phyloP scores from a whole-genome alignment of 1,140 invertebrate genomes.

The Araneus ventricosus region DNA sequence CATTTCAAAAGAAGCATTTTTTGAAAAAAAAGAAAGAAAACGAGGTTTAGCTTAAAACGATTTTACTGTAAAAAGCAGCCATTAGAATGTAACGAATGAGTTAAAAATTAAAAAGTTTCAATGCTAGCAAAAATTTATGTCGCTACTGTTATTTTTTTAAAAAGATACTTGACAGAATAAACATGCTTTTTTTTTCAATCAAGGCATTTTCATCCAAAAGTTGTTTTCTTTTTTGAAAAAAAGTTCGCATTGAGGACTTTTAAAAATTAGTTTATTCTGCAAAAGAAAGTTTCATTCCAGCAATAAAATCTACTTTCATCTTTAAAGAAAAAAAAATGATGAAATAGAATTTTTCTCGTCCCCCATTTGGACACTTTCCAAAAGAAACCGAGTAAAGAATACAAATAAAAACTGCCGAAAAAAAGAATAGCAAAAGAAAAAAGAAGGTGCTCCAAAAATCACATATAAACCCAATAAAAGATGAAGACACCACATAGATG shows the following conservation, averaged over 20 bases:
- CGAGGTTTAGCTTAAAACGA: neutral
- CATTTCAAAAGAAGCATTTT: neutral
- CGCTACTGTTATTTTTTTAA: neutral
- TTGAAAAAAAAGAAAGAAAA: neutral
- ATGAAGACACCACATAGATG: neutral
- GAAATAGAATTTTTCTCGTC: neutral
- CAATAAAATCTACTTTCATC: neutral
- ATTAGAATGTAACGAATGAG: slow-evolving; percentile 17
- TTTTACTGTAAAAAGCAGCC: neutral
- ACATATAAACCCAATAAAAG: slow-evolving; percentile 42
- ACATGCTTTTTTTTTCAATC: slow-evolving; percentile 3
- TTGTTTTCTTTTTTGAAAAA: neutral
- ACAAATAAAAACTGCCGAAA: neutral
- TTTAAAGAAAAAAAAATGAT: neutral
- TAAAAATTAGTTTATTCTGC: slow-evolving; percentile 3
- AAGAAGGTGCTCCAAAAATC: neutral
- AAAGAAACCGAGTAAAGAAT: neutral
- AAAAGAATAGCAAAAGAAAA: neutral
- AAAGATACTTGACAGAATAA: neutral
- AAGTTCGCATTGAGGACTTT: neutral
- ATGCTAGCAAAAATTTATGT: neutral
- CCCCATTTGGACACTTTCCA: slow-evolving; percentile 8
- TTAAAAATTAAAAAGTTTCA: neutral
- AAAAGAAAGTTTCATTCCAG: neutral
- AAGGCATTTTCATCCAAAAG: neutral